phyloP scores from a whole-genome alignment of 2,113 vertebrate genomes.

The Stictonetta naevosa region DNA sequence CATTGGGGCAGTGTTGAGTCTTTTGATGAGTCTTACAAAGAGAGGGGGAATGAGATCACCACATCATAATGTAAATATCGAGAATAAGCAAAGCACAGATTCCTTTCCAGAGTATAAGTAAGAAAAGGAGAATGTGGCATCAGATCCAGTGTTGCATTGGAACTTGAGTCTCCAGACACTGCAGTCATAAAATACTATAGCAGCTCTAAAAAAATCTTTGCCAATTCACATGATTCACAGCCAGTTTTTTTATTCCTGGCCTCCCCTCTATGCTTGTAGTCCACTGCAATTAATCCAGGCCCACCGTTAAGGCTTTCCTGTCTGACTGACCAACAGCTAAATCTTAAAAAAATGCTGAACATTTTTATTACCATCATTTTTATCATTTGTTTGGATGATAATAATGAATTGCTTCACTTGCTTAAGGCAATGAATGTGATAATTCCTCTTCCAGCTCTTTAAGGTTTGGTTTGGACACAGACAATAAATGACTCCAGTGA shows the following conservation, averaged over 20 bases:
- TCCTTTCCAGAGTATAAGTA: neutral
- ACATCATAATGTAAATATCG: neutral
- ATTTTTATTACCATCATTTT: neutral
- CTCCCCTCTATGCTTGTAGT: neutral
- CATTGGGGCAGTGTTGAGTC: neutral
- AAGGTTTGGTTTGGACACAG: neutral
- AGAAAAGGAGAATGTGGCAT: neutral
- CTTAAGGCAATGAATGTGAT: neutral
- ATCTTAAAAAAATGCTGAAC: neutral
- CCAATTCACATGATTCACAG: neutral
- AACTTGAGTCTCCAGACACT: neutral
- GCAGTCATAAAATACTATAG: neutral
- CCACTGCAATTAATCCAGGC: neutral
- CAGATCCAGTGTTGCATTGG: neutral
- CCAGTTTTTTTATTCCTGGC: neutral
- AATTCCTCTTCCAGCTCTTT: constrained; percentile 2
- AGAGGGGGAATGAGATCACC: neutral
- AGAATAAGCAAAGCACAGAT: neutral
- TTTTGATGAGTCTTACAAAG: neutral
- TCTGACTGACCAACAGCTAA: neutral
- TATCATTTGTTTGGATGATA: constrained; percentile 26
- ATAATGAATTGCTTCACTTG: neutral
- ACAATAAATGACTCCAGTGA: neutral
- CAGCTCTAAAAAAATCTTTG: neutral
- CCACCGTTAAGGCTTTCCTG: neutral